These are phyloP conservation scores for Lepidotrigona ventralis DNA, from an alignment of 1,140 invertebrate species.

Conservation along the genomic window DNA sequence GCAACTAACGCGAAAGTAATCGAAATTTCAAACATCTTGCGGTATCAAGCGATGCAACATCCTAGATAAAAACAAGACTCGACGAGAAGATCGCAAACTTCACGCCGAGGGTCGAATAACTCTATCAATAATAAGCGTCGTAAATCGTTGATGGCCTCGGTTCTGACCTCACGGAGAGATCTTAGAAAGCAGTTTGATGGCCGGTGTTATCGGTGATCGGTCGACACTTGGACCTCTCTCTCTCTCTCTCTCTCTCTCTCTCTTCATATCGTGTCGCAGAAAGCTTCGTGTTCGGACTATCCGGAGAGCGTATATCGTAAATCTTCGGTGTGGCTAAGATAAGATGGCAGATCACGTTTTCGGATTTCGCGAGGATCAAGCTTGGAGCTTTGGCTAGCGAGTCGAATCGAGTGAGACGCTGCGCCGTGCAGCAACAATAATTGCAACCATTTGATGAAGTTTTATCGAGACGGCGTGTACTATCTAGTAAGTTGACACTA, in stretches of 20 bases:
- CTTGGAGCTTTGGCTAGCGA: neutral
- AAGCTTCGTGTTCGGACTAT: constrained; percentile 17
- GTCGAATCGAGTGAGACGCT: constrained; percentile 7
- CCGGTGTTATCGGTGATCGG: constrained; percentile 57
- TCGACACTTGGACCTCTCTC: constrained; percentile 42
- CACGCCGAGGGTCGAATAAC: constrained; percentile 3
- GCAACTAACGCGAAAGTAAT: neutral
- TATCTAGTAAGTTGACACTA: neutral
- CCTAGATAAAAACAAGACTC: neutral
- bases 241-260: neutral
- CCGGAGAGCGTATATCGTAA: constrained; percentile 50
- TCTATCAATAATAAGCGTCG: constrained; percentile 55
- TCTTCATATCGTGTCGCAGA: neutral
- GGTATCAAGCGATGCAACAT: neutral
- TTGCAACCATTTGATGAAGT: constrained; percentile 24
- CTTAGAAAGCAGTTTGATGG: constrained; percentile 56
- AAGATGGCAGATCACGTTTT: constrained; percentile 63
- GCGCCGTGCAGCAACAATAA: constrained; percentile 26
- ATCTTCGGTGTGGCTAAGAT: constrained; percentile 52
- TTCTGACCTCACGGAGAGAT: constrained; percentile 49
- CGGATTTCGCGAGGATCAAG: constrained; percentile 48
- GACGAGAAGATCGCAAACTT: neutral
- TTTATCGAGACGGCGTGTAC: constrained; percentile 20
- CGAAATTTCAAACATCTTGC: neutral
- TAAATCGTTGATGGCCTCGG: constrained; percentile 45